These are phyloP conservation scores for Coptodon rendalli DNA, from an alignment of 2,113 vertebrate species.

Conservation along the genomic window DNA sequence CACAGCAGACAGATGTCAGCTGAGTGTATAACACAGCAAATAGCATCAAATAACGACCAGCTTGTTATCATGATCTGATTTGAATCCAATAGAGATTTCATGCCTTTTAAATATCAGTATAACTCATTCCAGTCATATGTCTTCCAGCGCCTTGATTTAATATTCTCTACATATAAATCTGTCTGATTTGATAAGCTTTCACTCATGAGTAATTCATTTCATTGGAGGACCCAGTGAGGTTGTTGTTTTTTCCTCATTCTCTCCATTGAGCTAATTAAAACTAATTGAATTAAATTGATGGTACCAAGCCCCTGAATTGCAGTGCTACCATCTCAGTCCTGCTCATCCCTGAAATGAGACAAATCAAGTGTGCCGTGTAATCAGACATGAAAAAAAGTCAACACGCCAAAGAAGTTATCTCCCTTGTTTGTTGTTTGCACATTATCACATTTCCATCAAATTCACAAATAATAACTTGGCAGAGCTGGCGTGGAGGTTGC, in stretches of 20 bases:
- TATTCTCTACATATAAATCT: slow-evolving; percentile 55
- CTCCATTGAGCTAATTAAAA: slow-evolving; percentile 62
- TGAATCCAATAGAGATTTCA: slow-evolving; percentile 34
- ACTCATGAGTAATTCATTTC: slow-evolving; percentile 67
- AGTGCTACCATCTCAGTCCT: slow-evolving; percentile 34
- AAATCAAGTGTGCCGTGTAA: slow-evolving; percentile 63
- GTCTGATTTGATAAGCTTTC: slow-evolving; percentile 65
- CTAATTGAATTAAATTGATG: slow-evolving; percentile 67
- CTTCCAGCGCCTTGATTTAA: slow-evolving; percentile 49
- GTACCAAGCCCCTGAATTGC: slow-evolving; percentile 29
- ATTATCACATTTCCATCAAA: slow-evolving; percentile 30
- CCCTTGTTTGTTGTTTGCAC: slow-evolving; percentile 38
- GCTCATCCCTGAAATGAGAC: slow-evolving; percentile 69
- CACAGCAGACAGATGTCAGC: slow-evolving; percentile 2
- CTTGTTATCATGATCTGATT: slow-evolving; percentile 43
- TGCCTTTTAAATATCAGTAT: slow-evolving; percentile 42
- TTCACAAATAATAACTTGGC: slow-evolving; percentile 15
- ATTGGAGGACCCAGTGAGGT: slow-evolving; percentile 49
- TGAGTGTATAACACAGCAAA: slow-evolving; percentile 20
- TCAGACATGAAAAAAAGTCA: slow-evolving; percentile 45
- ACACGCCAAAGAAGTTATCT: slow-evolving; percentile 22
- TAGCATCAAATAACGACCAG: slow-evolving; percentile 24
- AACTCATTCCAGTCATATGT: slow-evolving; percentile 31
- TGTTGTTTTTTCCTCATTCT: slow-evolving; percentile 43
- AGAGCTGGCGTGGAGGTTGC: background rate